These are phyloP conservation scores for Asbolus verrucosus DNA, from an alignment of 1,140 invertebrate genomes.

Conservation along the genomic window DNA sequence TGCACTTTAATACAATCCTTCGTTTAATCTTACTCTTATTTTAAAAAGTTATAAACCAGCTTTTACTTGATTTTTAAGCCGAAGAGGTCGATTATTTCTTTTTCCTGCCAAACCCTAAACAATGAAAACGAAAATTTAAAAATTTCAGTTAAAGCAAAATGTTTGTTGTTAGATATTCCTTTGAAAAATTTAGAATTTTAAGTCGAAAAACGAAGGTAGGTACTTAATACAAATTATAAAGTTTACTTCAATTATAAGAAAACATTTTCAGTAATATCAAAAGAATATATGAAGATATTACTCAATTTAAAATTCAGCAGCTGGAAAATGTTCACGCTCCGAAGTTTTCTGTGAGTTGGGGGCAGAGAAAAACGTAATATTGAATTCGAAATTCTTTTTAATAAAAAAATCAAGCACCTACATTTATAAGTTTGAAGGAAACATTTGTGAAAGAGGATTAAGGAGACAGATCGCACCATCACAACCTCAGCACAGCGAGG, in stretches of 20 bases:
- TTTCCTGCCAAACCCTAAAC: no score
- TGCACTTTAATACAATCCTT: no score
- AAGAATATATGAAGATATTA: constrained; percentile 40
- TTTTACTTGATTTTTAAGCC: no score
- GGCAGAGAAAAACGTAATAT: constrained; percentile 38
- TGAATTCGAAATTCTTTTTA: constrained; percentile 49
- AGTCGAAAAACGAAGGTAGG: constrained; percentile 9
- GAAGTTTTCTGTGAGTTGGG: constrained; percentile 26
- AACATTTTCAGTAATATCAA: constrained; percentile 35
- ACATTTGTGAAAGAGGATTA: constrained; percentile 47
- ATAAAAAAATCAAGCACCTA: constrained; percentile 47
- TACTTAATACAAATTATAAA: constrained; percentile 33
- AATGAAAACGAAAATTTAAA: neutral
- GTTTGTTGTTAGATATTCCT: neutral
- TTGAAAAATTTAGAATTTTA: constrained; percentile 13
- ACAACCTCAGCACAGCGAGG: constrained; percentile 30
- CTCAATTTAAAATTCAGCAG: constrained; percentile 41
- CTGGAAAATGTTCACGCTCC: constrained; percentile 39
- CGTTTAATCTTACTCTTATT: no score
- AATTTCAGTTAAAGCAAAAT: no score
- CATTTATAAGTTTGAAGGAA: constrained; percentile 48
- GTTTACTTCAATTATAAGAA: constrained; percentile 34
- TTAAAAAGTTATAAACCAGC: no score
- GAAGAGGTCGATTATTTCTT: no score
- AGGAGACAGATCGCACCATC: constrained; percentile 44